Percentiles rank a stretch among this genome's conserved stretches.
These are phyloP conservation scores for Drosophila ercepeae DNA, from an alignment of 1,140 invertebrate genomes.

Conservation along the genomic window DNA sequence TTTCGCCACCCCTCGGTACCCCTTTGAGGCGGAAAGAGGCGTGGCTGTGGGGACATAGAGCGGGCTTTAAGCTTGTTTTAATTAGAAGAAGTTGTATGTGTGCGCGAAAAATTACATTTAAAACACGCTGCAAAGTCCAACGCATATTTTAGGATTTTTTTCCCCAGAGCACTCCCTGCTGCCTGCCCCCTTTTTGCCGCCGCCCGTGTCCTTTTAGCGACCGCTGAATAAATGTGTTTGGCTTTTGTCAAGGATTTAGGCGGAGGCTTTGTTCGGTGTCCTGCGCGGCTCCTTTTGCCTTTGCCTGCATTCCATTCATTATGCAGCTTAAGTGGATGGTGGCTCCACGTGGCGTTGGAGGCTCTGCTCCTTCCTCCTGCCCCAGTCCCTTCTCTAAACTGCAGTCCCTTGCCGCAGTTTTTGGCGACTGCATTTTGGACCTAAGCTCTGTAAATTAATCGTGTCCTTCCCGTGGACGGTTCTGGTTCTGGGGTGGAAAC, in stretches of 20 bases:
- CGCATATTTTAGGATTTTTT: slow-evolving; percentile 79
- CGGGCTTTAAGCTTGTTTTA: slow-evolving; percentile 79
- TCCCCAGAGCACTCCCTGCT: background rate
- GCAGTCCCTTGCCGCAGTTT: slow-evolving; percentile 33
- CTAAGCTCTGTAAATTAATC: slow-evolving; percentile 78
- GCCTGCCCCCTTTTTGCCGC: background rate
- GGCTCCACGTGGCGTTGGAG: background rate
- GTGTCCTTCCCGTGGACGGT: slow-evolving; percentile 45
- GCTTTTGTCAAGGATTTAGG: slow-evolving; percentile 79
- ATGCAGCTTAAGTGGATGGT: slow-evolving; percentile 73
- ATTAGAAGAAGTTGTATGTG: slow-evolving; percentile 67
- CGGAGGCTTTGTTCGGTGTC: slow-evolving; percentile 53
- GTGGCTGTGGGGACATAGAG: slow-evolving; percentile 18
- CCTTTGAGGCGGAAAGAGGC: slow-evolving; percentile 35
- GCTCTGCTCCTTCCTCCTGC: too few relatives aligned
- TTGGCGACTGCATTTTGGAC: slow-evolving; percentile 65
- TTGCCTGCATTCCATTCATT: slow-evolving; percentile 77
- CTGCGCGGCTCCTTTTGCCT: slow-evolving; percentile 45
- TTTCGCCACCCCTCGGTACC: too few relatives aligned
- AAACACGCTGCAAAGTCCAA: slow-evolving; percentile 63
- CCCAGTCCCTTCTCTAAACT: background rate
- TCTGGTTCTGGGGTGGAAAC: slow-evolving; percentile 14
- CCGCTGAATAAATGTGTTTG: slow-evolving; percentile 81
- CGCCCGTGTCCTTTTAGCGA: slow-evolving; percentile 41
- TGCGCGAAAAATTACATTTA: slow-evolving; percentile 76